Evolutionary conservation across 2,113 vertebrate species (phyloP).

Genomic region (Pavo muticus): DNA sequence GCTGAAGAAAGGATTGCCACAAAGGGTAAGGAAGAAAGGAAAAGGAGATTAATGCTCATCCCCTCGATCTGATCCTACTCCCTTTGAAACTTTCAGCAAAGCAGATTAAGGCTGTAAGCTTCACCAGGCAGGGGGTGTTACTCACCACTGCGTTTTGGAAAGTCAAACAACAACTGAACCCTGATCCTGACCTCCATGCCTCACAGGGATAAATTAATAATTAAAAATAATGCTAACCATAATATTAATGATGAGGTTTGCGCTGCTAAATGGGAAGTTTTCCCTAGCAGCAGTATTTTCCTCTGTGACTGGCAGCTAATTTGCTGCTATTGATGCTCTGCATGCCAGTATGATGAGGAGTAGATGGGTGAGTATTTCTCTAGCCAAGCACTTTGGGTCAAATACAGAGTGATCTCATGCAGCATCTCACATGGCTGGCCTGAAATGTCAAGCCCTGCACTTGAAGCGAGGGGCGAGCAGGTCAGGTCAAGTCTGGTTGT

Average conservation of each 20-base stretch:
- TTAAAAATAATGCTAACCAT: neutral
- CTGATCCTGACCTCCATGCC: neutral
- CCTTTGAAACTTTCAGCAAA: neutral
- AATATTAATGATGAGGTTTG: neutral
- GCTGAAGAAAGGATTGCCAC: neutral
- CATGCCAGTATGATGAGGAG: neutral
- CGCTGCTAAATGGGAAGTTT: neutral
- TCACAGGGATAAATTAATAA: neutral
- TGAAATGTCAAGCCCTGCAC: neutral
- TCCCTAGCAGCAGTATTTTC: neutral
- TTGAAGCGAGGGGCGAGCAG: neutral
- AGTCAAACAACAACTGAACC: neutral
- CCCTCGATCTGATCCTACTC: accelerated
- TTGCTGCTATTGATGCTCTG: neutral
- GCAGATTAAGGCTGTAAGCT: neutral
- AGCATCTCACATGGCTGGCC: neutral
- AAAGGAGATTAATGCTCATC: neutral
- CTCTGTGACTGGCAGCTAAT: neutral
- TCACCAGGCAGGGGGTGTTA: neutral
- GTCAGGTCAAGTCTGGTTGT: neutral
- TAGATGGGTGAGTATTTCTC: neutral
- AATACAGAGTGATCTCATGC: neutral
- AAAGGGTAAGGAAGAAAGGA: neutral
- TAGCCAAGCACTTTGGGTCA: neutral
- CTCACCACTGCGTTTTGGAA: neutral